These are phyloP conservation scores for Oncorhynchus nerka DNA, from an alignment of 2,113 vertebrate genomes.

Conservation along the genomic window DNA sequence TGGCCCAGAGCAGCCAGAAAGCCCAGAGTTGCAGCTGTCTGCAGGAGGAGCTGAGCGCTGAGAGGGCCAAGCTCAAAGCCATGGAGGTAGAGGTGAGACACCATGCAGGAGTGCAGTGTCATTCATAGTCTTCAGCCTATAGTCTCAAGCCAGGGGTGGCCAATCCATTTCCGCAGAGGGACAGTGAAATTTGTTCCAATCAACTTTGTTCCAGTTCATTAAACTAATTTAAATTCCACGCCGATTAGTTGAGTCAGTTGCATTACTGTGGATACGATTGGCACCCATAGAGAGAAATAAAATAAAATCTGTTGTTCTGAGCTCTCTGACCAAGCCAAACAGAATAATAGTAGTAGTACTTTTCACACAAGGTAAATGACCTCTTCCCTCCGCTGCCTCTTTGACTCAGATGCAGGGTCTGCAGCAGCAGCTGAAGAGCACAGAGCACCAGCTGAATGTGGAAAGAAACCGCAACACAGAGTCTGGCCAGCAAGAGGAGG, in stretches of 20 bases:
- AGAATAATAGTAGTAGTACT: too few relatives aligned
- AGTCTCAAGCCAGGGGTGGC: too few relatives aligned
- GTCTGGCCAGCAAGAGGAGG: slow-evolving; percentile 61
- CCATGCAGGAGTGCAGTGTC: too few relatives aligned
- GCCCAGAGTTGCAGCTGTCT: slow-evolving; percentile 56
- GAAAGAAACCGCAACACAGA: slow-evolving; percentile 52
- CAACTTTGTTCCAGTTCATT: too few relatives aligned
- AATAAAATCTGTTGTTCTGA: too few relatives aligned
- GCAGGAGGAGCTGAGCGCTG: slow-evolving; percentile 68
- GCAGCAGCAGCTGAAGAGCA: slow-evolving; percentile 70
- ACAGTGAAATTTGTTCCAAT: not conserved
- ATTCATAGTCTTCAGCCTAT: too few relatives aligned
- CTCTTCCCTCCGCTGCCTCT: not conserved
- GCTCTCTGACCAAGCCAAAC: too few relatives aligned
- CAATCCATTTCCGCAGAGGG: not conserved
- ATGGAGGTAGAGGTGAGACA: slow-evolving; percentile 71
- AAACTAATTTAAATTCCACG: too few relatives aligned
- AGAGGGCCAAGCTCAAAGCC: slow-evolving; percentile 55
- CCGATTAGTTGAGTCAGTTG: too few relatives aligned
- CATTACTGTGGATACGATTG: too few relatives aligned
- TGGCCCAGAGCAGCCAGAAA: slow-evolving; percentile 46
- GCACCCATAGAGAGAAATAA: too few relatives aligned
- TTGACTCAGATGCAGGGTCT: slow-evolving; percentile 71
- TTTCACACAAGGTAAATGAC: too few relatives aligned
- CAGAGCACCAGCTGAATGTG: slow-evolving; percentile 64